Conservation (phyloP, 2,113 vertebrate species). For the Eubucco bourcierii region DNA sequence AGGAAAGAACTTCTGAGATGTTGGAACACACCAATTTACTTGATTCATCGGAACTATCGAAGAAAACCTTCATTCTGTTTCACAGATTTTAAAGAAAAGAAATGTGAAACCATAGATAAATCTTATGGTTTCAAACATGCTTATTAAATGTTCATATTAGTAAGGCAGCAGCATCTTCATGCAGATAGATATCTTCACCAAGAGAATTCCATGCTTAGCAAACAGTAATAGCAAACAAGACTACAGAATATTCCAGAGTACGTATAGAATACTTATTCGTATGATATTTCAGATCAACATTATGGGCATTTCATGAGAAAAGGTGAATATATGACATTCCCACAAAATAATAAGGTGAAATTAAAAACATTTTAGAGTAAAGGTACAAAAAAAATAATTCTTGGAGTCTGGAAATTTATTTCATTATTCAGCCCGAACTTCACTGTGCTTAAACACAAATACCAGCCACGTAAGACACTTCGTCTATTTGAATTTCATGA, state of each 20-base stretch:
- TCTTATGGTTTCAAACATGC: neutral
- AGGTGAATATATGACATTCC: neutral
- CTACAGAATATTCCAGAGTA: neutral
- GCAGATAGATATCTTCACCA: neutral
- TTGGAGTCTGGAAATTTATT: neutral
- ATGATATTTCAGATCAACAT: neutral
- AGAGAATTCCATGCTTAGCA: neutral
- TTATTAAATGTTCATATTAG: neutral
- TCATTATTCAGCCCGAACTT: neutral
- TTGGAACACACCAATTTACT: neutral
- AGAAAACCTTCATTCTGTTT: neutral
- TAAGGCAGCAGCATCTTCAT: neutral
- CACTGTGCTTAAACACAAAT: neutral
- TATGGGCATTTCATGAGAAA: neutral
- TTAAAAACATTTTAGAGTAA: neutral
- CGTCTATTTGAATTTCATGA: neutral
- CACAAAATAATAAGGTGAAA: neutral
- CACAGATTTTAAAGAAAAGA: neutral
- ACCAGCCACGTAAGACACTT: neutral
- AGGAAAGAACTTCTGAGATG: neutral
- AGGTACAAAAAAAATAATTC: neutral
- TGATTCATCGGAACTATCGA: neutral
- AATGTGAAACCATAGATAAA: neutral
- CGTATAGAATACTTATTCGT: neutral
- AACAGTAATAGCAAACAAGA: neutral